Percentiles rank a stretch among this genome's conserved stretches.
phyloP scores from a whole-genome alignment of 2,888 invertebrate genomes.

The Melitaea athalia region DNA sequence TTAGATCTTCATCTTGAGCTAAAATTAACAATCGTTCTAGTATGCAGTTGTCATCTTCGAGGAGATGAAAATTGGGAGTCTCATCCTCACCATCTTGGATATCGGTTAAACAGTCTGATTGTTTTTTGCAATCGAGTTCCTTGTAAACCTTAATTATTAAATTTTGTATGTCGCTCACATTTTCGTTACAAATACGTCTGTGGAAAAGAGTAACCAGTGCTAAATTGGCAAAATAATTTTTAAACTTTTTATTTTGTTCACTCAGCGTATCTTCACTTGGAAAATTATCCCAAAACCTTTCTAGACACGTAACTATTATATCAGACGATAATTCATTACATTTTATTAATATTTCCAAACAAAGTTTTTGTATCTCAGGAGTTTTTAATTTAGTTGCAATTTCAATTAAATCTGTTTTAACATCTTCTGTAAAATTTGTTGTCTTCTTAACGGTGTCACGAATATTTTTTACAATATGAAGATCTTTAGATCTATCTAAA shows the following conservation, averaged over 20 bases:
- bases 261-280: slow-evolving; percentile 45
- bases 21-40: slow-evolving; percentile 85
- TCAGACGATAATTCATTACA: slow-evolving; percentile 85
- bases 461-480: slow-evolving; percentile 91
- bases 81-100: slow-evolving; percentile 22
- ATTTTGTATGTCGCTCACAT: slow-evolving; percentile 59
- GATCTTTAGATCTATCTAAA: slow-evolving; percentile 92
- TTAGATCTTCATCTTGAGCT: slow-evolving; percentile 73
- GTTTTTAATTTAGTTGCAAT: slow-evolving; percentile 86
- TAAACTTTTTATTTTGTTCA: slow-evolving; percentile 53
- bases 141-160: slow-evolving; percentile 55
- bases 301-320: slow-evolving; percentile 77
- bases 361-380: slow-evolving; percentile 86
- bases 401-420: slow-evolving; percentile 77
- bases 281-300: slow-evolving; percentile 73
- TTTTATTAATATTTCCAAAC: slow-evolving; percentile 86
- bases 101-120: slow-evolving; percentile 25
- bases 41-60: slow-evolving; percentile 83
- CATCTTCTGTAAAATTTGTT: slow-evolving; percentile 72
- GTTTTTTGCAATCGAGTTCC: slow-evolving; percentile 46
- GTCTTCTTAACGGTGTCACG: slow-evolving; percentile 85
- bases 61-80: slow-evolving; percentile 59
- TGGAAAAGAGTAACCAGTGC: slow-evolving; percentile 64
- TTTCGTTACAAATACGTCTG: slow-evolving; percentile 61
- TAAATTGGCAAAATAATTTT: slow-evolving; percentile 63